Percentiles rank a stretch among this genome's conserved stretches.
phyloP scores from a whole-genome alignment of 2,888 invertebrate species.

The Dioctria rufipes region DNA sequence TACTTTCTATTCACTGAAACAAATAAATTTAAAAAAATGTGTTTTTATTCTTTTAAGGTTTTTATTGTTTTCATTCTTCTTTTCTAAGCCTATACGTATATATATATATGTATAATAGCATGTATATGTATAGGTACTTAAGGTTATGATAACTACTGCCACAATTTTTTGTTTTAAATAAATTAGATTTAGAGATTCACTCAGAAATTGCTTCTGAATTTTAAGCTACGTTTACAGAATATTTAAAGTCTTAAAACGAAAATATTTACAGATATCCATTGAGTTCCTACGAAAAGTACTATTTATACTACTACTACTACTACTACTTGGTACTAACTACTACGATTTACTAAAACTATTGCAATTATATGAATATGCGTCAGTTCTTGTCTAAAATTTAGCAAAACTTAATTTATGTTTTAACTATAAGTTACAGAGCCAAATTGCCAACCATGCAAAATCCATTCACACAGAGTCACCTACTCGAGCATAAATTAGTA shows the following conservation, averaged over 20 bases:
- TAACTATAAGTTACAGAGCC: constrained; percentile 39
- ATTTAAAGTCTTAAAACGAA: constrained; percentile 10
- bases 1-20: no score
- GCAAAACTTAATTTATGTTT: background rate
- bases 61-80: background rate
- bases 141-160: constrained; percentile 18
- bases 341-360: no score
- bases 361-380: background rate
- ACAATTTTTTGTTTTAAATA: constrained; percentile 30
- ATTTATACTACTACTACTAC: background rate
- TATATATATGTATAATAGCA: background rate
- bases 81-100: background rate
- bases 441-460: constrained; percentile 28
- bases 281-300: constrained; percentile 43
- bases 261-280: constrained; percentile 25
- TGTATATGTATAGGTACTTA: constrained; percentile 19
- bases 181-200: constrained; percentile 25
- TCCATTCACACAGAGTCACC: constrained; percentile 45
- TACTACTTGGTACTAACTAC: background rate
- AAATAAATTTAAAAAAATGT: no score
- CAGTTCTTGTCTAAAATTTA: constrained; percentile 27
- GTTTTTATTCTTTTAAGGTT: background rate
- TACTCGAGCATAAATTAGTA: constrained; percentile 47
- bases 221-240: constrained; percentile 5
- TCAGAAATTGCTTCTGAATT: background rate